Conservation (phyloP, 2,888 invertebrate species). For the Caenorhabditis drosophilae region DNA sequence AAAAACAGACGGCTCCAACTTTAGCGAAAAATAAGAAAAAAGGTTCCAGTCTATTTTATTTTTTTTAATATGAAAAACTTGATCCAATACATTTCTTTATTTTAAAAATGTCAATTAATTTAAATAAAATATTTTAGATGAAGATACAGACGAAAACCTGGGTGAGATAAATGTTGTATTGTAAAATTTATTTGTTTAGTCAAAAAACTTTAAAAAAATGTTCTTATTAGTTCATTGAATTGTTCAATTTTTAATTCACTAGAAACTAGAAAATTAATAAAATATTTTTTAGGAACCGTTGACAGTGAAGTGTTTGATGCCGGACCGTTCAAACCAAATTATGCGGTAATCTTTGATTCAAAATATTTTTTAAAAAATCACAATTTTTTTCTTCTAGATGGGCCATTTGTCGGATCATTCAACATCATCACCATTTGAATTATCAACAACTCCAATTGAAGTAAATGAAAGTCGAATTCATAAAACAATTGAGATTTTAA, state of each 20-base stretch:
- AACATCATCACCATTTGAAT: slow-evolving; percentile 91
- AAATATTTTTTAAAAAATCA: too few species aligned
- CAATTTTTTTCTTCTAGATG: slow-evolving; percentile 14
- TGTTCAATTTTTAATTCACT: background rate
- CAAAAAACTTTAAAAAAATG: background rate
- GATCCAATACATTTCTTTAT: too few species aligned
- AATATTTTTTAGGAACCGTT: slow-evolving; percentile 52
- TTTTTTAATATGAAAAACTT: too few species aligned
- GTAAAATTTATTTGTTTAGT: too few species aligned
- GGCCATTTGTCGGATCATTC: slow-evolving; percentile 43
- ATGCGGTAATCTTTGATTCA: too few species aligned
- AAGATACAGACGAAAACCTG: too few species aligned
- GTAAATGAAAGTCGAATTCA: slow-evolving; percentile 90
- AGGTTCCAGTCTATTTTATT: too few species aligned
- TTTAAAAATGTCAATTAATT: too few species aligned
- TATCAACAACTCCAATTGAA: slow-evolving; percentile 96
- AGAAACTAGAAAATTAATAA: background rate
- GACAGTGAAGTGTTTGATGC: slow-evolving; percentile 65
- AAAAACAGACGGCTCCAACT: too few species aligned
- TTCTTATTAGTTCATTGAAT: background rate
- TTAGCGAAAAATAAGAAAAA: too few species aligned
- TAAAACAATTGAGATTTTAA: slow-evolving; percentile 85
- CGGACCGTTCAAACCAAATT: slow-evolving; percentile 55
- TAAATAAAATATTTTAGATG: too few species aligned
- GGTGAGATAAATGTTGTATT: slow-evolving; percentile 31